Evolutionary conservation across 2,113 vertebrate species (phyloP), one percentile per base, ranked within the genome.

Genomic region (Pachyramphus minor): DNA sequence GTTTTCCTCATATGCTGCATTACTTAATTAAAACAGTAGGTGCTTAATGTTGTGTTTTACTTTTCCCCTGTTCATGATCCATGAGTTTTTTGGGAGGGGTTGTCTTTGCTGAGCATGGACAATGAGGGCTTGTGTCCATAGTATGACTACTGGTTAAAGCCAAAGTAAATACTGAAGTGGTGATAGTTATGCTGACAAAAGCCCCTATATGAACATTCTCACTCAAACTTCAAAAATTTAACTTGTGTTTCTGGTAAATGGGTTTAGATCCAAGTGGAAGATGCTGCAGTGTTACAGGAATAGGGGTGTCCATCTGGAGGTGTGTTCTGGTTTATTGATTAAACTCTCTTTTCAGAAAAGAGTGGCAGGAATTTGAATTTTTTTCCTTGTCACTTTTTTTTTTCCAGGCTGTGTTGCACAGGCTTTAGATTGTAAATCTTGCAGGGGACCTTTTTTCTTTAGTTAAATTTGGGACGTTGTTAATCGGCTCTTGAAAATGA

Each of bases 41-140:
- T 1, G 28, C 62, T 83, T 75, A 72, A 59, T 4, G 5, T 35
- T 2, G 0, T 1, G 12, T 72, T 95, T 77, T 90, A 28, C 37
- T 92, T 93, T 95, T 92, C 74, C 90, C n/a, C 64, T 55, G 2
- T 84, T 88, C 23, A 2, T 9, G 27, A 35, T 58, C 56, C 33
- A 12, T 44, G 72, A n/a, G 49, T 6, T 56, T 89, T 90, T 79
- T 45, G 80, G 79, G 77, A 62, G 31, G 28, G 63, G 49, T 24
- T 45, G 14, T 49, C 63, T 60, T 45, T 42, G 25, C 71, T 78
- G 64, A 33, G n/a, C 3, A 4, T 28, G 90, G 78, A 94, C 90
- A 96, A 56, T 89, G 73, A 93, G 79, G 41, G n/a, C 88, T 96
- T 96, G 83, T 95, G 81, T 87, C 88, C 41, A 11, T 90, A 66